Conservation (phyloP, 2,113 vertebrate species). For the Oxyruncus cristatus region DNA sequence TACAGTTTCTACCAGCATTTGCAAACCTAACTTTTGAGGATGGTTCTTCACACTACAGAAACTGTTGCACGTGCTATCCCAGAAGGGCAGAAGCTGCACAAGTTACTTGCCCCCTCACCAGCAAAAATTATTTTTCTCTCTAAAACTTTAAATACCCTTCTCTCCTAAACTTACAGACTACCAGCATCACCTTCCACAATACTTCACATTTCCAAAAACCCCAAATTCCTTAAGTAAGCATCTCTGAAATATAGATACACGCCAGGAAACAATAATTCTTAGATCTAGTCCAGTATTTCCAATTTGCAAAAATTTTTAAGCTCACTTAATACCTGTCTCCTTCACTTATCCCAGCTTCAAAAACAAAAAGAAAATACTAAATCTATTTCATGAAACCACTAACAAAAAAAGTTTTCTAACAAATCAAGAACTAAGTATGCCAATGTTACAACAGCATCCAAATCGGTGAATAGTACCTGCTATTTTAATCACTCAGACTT, state of each 20-base stretch:
- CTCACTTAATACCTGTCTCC: not conserved
- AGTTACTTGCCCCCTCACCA: fast-evolving
- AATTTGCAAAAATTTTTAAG: not conserved
- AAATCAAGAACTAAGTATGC: not conserved
- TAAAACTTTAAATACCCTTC: not conserved
- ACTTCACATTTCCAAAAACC: not conserved
- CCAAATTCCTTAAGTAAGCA: not conserved
- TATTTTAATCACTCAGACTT: not conserved
- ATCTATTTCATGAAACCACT: not conserved
- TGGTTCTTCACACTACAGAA: not conserved
- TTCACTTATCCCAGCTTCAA: not conserved
- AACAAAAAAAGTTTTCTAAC: not conserved
- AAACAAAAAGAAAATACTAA: not conserved
- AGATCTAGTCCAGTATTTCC: not conserved
- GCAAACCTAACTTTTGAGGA: not conserved
- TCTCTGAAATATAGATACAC: not conserved
- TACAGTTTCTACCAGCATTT: not conserved
- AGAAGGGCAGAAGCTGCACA: not conserved
- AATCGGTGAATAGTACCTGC: not conserved
- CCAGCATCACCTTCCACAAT: not conserved
- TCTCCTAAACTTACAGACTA: not conserved
- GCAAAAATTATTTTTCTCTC: not conserved
- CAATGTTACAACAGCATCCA: not conserved
- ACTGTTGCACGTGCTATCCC: not conserved
- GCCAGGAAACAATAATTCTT: not conserved